Percentiles rank a stretch among this genome's conserved stretches.
phyloP scores from a whole-genome alignment of 2,113 vertebrate genomes.

The Archilochus colubris region DNA sequence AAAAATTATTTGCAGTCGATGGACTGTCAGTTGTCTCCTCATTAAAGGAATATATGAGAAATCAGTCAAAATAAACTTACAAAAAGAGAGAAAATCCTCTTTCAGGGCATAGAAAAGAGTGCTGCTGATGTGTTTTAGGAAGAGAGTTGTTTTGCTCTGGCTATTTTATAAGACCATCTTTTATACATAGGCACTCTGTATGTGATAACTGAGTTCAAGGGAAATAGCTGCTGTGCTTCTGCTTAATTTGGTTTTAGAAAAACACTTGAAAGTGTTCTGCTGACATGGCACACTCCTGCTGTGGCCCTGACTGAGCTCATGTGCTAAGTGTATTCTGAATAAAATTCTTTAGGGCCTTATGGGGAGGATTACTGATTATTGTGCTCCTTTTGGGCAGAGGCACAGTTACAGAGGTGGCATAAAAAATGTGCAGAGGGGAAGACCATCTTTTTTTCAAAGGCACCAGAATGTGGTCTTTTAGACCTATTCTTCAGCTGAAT shows the following conservation, averaged over 20 bases:
- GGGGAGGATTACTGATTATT: neutral
- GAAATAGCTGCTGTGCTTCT: neutral
- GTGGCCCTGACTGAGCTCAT: neutral
- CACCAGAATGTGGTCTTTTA: neutral
- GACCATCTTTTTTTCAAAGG: neutral
- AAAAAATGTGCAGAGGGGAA: neutral
- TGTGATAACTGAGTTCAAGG: neutral
- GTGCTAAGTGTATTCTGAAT: neutral
- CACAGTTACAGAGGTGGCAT: neutral
- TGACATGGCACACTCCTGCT: neutral
- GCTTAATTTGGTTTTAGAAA: neutral
- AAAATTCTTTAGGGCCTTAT: neutral
- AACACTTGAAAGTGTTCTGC: neutral
- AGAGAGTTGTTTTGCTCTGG: neutral
- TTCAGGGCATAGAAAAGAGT: neutral
- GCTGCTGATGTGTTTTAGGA: rapidly evolving
- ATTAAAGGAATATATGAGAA: neutral
- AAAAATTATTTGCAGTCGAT: neutral
- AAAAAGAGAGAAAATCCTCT: neutral
- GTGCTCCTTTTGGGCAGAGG: neutral
- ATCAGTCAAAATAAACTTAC: neutral
- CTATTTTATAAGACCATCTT: neutral
- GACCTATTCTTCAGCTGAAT: neutral
- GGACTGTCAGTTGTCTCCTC: neutral
- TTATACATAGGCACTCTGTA: neutral